Evolutionary conservation across 2,888 invertebrate species (phyloP).

Genomic region (Hipparchia semele): DNA sequence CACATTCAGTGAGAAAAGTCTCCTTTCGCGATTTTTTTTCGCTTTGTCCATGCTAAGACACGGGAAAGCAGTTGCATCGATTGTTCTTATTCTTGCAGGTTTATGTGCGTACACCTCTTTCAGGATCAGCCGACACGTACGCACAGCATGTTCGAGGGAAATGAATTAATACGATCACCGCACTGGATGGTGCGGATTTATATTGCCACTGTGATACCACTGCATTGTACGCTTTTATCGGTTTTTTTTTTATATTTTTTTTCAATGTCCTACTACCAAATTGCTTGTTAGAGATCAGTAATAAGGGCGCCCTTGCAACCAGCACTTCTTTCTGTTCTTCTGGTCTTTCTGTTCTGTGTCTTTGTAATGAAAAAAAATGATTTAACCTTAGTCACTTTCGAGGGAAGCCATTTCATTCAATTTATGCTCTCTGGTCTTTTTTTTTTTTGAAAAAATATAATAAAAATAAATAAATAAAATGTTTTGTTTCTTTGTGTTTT

Average conservation of each 20-base stretch:
- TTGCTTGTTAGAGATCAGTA: no score
- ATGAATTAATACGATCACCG: slow-evolving; percentile 63
- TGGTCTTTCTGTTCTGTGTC: no score
- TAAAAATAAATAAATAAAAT: no score
- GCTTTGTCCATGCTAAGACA: background rate
- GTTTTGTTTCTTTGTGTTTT: no score
- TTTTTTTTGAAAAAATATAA: no score
- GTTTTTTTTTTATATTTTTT: slow-evolving; percentile 37
- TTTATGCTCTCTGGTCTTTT: no score
- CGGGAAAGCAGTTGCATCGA: background rate
- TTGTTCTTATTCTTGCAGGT: background rate
- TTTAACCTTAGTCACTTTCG: no score
- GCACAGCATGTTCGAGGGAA: slow-evolving; percentile 45
- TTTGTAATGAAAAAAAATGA: no score
- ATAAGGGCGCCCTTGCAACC: no score
- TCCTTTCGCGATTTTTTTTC: background rate
- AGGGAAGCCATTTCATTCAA: no score
- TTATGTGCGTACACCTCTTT: background rate
- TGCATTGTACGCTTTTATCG: slow-evolving; percentile 49
- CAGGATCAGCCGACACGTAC: slow-evolving; percentile 43
- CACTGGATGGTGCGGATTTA: slow-evolving; percentile 52
- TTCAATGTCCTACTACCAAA: background rate
- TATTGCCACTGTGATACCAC: slow-evolving; percentile 57
- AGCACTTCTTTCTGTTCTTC: no score
- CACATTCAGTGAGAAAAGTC: background rate